Conservation (phyloP, 2,113 vertebrate species). For the Saimiri boliviensis region DNA sequence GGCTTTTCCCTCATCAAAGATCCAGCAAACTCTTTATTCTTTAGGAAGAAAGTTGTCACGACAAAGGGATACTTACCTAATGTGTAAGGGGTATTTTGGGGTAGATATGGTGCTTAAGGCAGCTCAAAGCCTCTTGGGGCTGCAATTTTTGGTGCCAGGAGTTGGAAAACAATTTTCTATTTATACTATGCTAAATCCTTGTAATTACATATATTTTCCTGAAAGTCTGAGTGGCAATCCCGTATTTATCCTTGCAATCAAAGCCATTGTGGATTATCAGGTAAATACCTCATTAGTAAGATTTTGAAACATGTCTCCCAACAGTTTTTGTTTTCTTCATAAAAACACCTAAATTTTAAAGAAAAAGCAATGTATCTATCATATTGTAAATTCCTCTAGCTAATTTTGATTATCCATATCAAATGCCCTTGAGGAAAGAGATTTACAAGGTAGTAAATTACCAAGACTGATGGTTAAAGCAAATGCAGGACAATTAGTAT, state of each 20-base stretch:
- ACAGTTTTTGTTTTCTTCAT: constrained; percentile 52
- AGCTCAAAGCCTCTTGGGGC: not conserved
- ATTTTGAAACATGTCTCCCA: constrained; percentile 64
- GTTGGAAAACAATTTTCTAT: constrained; percentile 50
- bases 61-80: not conserved
- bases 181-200: constrained; percentile 23
- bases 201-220: constrained; percentile 60
- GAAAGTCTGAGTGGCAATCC: constrained; percentile 27
- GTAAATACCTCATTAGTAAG: constrained; percentile 59
- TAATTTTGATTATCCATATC: constrained; percentile 33
- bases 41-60: not conserved
- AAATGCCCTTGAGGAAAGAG: constrained; percentile 48
- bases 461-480: not conserved
- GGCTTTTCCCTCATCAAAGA: not conserved
- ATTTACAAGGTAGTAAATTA: not conserved
- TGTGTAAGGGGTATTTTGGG: not conserved
- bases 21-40: not conserved
- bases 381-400: constrained; percentile 17
- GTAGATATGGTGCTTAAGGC: not conserved
- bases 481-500: not conserved
- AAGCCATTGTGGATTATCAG: constrained; percentile 63
- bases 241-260: constrained; percentile 55
- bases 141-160: not conserved
- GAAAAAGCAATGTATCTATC: constrained; percentile 30
- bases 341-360: constrained; percentile 57